Evolutionary conservation across 2,797 vertebrate species (phyloP).

Genomic region (Melanotaenia maccullochi): DNA sequence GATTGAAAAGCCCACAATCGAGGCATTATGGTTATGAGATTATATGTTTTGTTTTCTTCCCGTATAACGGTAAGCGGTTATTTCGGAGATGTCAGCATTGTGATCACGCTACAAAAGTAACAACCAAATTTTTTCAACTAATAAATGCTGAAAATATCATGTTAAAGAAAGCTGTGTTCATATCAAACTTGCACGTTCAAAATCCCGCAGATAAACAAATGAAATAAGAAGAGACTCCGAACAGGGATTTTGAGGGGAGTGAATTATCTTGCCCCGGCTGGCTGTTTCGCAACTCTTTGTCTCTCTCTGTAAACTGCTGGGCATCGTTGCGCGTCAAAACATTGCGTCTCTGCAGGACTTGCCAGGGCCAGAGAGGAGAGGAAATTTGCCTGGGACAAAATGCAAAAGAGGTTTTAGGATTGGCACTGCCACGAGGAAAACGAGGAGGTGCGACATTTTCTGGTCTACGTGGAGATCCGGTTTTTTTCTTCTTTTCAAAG

Average conservation of each 20-base stretch:
- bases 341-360: slow-evolving; percentile 78
- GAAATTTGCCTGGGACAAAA: slow-evolving; percentile 59
- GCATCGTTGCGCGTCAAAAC: slow-evolving; percentile 80
- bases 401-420: slow-evolving; percentile 62
- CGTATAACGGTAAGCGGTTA: background rate
- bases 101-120: background rate
- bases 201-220: background rate
- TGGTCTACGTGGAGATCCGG: slow-evolving; percentile 57
- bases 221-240: background rate
- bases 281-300: slow-evolving; percentile 37
- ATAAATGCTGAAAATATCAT: background rate
- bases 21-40: background rate
- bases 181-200: background rate
- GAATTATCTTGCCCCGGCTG: slow-evolving; percentile 65
- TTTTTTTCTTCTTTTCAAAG: slow-evolving; percentile 79
- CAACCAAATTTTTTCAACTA: background rate
- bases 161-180: background rate
- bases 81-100: background rate
- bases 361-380: slow-evolving; percentile 53
- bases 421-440: slow-evolving; percentile 67
- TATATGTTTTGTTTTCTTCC: background rate
- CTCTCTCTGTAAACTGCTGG: slow-evolving; percentile 68
- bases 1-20: background rate
- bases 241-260: slow-evolving; percentile 16
- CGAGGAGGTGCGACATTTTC: slow-evolving; percentile 70